These are phyloP conservation scores for Trissoscelio sp. DNA, from an alignment of 2,888 invertebrate genomes.

Conservation along the genomic window DNA sequence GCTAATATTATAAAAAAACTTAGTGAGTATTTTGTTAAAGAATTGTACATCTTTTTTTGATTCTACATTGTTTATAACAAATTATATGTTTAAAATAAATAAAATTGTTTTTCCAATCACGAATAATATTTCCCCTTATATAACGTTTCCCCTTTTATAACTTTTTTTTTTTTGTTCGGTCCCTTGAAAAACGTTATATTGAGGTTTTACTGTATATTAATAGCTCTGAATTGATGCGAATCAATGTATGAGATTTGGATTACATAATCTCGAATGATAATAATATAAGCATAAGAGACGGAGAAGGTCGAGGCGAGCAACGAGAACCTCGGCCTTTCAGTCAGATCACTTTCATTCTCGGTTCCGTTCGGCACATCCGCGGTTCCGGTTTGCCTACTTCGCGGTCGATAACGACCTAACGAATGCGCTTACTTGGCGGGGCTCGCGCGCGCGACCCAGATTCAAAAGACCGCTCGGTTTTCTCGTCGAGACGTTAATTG, in stretches of 20 bases:
- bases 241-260: constrained; percentile 5
- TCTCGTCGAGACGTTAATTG: constrained; percentile 69
- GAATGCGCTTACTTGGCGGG: constrained; percentile 49
- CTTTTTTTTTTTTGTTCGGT: too few species aligned
- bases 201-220: too few species aligned
- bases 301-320: constrained; percentile 54
- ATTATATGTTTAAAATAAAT: too few species aligned
- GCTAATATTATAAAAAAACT: too few species aligned
- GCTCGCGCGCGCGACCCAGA: constrained; percentile 42
- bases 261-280: constrained; percentile 19
- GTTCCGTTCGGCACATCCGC: constrained; percentile 77
- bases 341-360: constrained; percentile 78
- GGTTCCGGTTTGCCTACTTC: constrained; percentile 71
- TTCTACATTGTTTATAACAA: too few species aligned
- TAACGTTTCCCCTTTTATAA: too few species aligned
- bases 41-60: too few species aligned
- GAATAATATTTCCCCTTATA: too few species aligned
- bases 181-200: too few species aligned
- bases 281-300: constrained; percentile 33
- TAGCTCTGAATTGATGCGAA: too few species aligned
- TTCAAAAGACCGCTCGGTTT: constrained; percentile 51
- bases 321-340: constrained; percentile 49
- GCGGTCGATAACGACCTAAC: constrained; percentile 70
- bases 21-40: too few species aligned
- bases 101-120: too few species aligned